These are phyloP conservation scores for Fissipunctia ypsillon DNA, from an alignment of 2,888 invertebrate genomes.

Conservation along the genomic window DNA sequence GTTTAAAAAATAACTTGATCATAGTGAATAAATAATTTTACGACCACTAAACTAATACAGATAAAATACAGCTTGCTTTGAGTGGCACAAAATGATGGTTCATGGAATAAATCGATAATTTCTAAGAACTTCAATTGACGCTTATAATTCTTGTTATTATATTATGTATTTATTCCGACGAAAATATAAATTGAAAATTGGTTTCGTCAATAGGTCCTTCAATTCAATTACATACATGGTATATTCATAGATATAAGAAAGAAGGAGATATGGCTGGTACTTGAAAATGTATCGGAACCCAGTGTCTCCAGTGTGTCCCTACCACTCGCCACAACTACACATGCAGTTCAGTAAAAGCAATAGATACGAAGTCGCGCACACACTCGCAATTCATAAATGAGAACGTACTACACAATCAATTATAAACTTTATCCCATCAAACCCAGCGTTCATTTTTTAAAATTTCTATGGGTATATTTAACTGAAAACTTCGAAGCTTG, in stretches of 20 bases:
- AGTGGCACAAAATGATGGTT: neutral
- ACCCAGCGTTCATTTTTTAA: too few species aligned
- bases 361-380: too few species aligned
- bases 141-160: neutral
- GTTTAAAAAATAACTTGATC: neutral
- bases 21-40: neutral
- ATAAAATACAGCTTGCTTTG: too few species aligned
- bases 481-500: slow-evolving; percentile 11
- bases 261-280: too few species aligned
- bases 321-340: too few species aligned
- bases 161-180: neutral
- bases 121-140: slow-evolving; percentile 3
- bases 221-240: slow-evolving; percentile 3
- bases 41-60: neutral
- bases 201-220: neutral
- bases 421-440: too few species aligned
- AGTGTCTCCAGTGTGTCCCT: too few species aligned
- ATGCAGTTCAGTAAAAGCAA: too few species aligned
- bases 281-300: too few species aligned
- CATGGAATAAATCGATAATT: neutral
- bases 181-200: slow-evolving; percentile 24
- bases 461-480: neutral
- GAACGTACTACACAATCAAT: too few species aligned
- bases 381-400: too few species aligned
- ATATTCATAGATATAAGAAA: too few species aligned